A percentile compares a stretch with the other conserved stretches of the same genome.
These are phyloP conservation scores for Drosophila santomea DNA, from an alignment of 1,140 invertebrate species.

Conservation along the genomic window DNA sequence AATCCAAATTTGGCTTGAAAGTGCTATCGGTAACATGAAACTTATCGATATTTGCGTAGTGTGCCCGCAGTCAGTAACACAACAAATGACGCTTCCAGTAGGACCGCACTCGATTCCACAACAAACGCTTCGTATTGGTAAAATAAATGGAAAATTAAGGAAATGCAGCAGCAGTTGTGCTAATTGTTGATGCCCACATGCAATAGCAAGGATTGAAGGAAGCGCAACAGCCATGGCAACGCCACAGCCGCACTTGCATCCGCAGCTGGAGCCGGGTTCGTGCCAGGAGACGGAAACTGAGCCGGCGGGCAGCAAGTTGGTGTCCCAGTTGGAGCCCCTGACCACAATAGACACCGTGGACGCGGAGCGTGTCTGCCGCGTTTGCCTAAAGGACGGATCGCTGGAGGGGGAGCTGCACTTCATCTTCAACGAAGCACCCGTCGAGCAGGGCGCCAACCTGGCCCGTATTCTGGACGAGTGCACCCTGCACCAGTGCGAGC, in stretches of 20 bases:
- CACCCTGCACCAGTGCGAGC: conserved; percentile 64
- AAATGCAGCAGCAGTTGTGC: conserved; percentile 27
- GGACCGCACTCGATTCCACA: conserved; percentile 19
- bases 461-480: conserved; percentile 75
- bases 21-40: not conserved
- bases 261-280: conserved; percentile 7
- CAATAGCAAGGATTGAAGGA: conserved; percentile 14
- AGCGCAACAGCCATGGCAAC: conserved; percentile 30
- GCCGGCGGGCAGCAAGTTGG: conserved; percentile 12
- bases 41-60: conserved; percentile 12
- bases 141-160: conserved; percentile 24
- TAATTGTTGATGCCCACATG: conserved; percentile 35
- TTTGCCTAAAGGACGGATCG: conserved; percentile 65
- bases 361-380: conserved; percentile 68
- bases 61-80: conserved; percentile 4
- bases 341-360: conserved; percentile 36
- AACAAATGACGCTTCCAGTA: conserved; percentile 14
- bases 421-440: conserved; percentile 70
- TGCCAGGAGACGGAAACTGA: not conserved
- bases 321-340: not conserved
- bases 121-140: conserved; percentile 32
- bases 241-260: conserved; percentile 7
- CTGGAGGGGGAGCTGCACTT: conserved; percentile 59
- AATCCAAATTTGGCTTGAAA: conserved; percentile 8
- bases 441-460: conserved; percentile 63